Percentiles rank a stretch among this genome's conserved stretches.
These are phyloP conservation scores for Chironomus striatipennis DNA, from an alignment of 1,140 invertebrate species.

Conservation along the genomic window DNA sequence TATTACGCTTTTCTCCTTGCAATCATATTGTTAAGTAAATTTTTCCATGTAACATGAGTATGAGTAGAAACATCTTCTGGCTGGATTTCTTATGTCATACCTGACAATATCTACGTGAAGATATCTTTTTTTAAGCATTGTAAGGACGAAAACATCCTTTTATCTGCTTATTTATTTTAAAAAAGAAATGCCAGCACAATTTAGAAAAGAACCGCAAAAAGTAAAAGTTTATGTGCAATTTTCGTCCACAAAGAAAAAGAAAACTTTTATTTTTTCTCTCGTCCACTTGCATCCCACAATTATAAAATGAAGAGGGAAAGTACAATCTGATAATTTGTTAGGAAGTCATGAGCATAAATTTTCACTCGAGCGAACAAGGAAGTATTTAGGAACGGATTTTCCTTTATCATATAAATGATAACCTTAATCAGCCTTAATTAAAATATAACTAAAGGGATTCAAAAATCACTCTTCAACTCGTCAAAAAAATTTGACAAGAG, in stretches of 20 bases:
- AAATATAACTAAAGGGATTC: background rate
- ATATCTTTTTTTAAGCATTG: background rate
- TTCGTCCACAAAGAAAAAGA: background rate
- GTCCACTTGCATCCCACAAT: background rate
- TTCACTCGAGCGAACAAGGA: background rate
- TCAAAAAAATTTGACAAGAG: background rate
- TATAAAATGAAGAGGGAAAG: background rate
- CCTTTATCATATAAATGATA: background rate
- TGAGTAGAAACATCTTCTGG: background rate
- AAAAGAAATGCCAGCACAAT: background rate
- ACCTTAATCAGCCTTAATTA: constrained; percentile 7
- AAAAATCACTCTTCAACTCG: background rate
- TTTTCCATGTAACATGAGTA: background rate
- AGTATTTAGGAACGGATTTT: background rate
- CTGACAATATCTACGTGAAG: background rate
- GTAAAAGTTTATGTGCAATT: background rate
- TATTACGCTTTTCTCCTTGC: background rate
- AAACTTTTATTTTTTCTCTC: background rate
- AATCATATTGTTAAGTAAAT: background rate
- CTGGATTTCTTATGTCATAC: background rate
- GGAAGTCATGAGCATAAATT: constrained; percentile 7
- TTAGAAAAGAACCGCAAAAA: background rate
- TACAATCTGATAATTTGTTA: constrained; percentile 2
- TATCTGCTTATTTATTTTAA: background rate
- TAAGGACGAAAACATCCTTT: background rate